Percentiles rank a stretch among this genome's conserved stretches.
Conservation (phyloP, 2,113 vertebrate genomes). For the Malurus cyaneus region DNA sequence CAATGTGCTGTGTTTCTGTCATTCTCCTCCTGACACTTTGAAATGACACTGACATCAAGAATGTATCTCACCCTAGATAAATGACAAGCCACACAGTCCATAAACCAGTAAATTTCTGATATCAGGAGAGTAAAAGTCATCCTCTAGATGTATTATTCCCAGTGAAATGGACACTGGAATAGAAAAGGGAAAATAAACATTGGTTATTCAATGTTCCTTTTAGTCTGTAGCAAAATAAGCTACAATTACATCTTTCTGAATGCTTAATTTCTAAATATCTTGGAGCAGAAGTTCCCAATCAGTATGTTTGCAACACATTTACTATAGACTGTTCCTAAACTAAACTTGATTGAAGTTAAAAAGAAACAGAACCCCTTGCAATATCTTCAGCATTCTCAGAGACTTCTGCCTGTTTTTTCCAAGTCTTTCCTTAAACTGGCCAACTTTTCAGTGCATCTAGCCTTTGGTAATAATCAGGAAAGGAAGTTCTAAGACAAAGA, state of each 20-base stretch:
- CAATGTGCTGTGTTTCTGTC: not conserved
- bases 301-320: not conserved
- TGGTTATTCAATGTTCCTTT: not conserved
- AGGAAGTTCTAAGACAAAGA: not conserved
- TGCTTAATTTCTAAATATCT: not conserved
- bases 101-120: not conserved
- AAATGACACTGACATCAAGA: not conserved
- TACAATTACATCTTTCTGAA: not conserved
- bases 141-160: not conserved
- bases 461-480: not conserved
- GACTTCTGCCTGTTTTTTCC: not conserved
- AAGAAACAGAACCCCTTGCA: rapidly evolving
- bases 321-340: not conserved
- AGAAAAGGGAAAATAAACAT: not conserved
- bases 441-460: not conserved
- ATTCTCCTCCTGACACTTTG: not conserved
- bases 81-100: not conserved
- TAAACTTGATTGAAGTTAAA: not conserved
- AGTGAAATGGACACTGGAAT: not conserved
- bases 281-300: not conserved
- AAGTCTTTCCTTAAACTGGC: not conserved
- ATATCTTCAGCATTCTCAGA: not conserved
- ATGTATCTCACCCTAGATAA: not conserved
- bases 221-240: not conserved
- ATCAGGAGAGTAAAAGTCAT: not conserved